phyloP scores from a whole-genome alignment of 2,113 vertebrate genomes.

The Eleginops maclovinus region DNA sequence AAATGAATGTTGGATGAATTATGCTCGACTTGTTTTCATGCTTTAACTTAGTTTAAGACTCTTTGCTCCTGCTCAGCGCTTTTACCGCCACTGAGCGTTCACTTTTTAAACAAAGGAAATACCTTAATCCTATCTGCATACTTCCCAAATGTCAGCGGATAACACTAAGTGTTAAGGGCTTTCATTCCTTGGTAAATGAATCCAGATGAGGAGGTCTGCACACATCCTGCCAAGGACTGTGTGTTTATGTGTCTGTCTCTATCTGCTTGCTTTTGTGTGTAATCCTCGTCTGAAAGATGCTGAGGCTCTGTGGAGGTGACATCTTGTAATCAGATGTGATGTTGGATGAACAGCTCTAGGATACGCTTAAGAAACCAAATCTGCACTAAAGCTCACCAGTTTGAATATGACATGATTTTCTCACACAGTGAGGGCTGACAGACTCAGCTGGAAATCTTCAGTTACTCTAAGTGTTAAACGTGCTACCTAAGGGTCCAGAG shows the following conservation, averaged over 20 bases:
- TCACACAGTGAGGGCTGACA: conserved; percentile 1
- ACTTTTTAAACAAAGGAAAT: conserved; percentile 36
- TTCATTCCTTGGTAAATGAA: conserved; percentile 50
- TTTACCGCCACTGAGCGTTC: conserved; percentile 19
- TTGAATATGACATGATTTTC: conserved; percentile 5
- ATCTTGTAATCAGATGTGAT: conserved; percentile 33
- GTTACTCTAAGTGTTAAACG: neutral
- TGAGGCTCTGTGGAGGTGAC: conserved; percentile 30
- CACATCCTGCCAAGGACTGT: conserved; percentile 8
- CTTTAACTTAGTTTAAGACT: conserved; percentile 19
- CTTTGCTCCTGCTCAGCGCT: neutral
- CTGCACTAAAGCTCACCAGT: neutral
- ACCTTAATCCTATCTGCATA: conserved; percentile 25
- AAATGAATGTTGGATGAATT: conserved; percentile 49
- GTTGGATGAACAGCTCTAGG: conserved; percentile 39
- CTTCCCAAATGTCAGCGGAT: conserved; percentile 34
- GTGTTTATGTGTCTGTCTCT: conserved; percentile 10
- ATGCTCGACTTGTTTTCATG: neutral
- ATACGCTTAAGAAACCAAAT: conserved; percentile 27
- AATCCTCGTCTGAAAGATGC: conserved; percentile 19
- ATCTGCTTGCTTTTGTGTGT: conserved; percentile 37
- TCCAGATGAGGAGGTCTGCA: conserved; percentile 49
- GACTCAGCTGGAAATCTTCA: conserved; percentile 4
- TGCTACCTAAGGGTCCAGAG: neutral
- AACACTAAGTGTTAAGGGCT: conserved; percentile 28